Percentiles rank a stretch among this genome's conserved stretches.
phyloP scores from a whole-genome alignment of 1,140 invertebrate species.

The Camponotus vicinus region DNA sequence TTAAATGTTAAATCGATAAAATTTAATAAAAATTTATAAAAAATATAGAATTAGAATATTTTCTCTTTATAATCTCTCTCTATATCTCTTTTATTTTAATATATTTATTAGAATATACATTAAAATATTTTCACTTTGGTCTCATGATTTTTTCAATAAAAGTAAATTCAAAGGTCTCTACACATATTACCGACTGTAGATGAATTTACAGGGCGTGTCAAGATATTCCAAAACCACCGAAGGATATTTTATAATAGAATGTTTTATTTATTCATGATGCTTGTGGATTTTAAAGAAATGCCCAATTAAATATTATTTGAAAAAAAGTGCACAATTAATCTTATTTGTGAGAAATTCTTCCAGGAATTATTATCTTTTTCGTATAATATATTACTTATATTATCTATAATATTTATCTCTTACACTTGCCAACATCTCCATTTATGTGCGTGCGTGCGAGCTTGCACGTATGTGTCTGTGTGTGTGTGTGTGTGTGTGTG shows the following conservation, averaged over 20 bases:
- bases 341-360: too few relatives aligned
- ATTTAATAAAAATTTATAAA: background rate
- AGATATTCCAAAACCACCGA: background rate
- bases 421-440: too few relatives aligned
- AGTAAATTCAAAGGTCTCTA: conserved; percentile 21
- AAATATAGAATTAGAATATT: background rate
- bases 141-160: background rate
- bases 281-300: background rate
- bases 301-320: background rate
- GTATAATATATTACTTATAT: too few relatives aligned
- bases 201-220: conserved; percentile 24
- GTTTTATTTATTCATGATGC: background rate
- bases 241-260: background rate
- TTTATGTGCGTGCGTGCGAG: background rate
- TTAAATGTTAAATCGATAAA: too few relatives aligned
- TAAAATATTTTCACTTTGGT: background rate
- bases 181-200: conserved; percentile 16
- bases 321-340: background rate
- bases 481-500: too few relatives aligned
- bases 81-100: too few relatives aligned
- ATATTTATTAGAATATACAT: background rate
- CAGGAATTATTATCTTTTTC: too few relatives aligned
- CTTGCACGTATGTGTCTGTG: too few relatives aligned
- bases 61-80: background rate
- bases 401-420: too few relatives aligned